phyloP scores from a whole-genome alignment of 2,113 vertebrate species.

The Microtus montanus region DNA sequence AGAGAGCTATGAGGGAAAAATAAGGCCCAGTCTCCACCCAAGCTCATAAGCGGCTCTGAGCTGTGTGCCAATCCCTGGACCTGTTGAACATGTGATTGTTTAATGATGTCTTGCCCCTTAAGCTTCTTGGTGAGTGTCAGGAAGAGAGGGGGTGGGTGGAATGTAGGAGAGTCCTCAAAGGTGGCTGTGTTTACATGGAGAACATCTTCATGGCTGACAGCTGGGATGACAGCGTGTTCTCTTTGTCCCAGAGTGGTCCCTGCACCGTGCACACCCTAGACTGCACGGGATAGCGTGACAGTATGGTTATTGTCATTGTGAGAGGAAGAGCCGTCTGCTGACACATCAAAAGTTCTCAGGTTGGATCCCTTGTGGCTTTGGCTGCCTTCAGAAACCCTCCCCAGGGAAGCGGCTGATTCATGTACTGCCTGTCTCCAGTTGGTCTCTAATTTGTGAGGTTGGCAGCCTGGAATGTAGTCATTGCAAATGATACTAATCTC shows the following conservation, averaged over 20 bases:
- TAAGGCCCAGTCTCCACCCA: not conserved
- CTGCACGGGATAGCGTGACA: not conserved
- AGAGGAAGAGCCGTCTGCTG: slow-evolving; percentile 44
- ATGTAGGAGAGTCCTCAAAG: not conserved
- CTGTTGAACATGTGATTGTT: not conserved
- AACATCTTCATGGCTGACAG: not conserved
- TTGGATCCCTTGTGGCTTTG: slow-evolving; percentile 37
- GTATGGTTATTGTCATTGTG: not conserved
- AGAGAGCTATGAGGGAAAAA: not conserved
- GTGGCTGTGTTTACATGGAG: not conserved
- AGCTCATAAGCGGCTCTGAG: not conserved
- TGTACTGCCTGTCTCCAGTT: not conserved
- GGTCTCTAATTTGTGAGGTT: slow-evolving; percentile 59
- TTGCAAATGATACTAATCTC: slow-evolving; percentile 66
- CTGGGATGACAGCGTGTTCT: not conserved
- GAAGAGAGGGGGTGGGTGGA: not conserved
- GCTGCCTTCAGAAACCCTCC: slow-evolving; percentile 35
- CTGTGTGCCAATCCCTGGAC: accelerated
- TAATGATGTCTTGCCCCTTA: not conserved
- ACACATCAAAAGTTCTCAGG: not conserved
- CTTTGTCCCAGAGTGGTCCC: not conserved
- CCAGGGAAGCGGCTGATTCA: slow-evolving; percentile 30
- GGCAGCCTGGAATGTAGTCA: slow-evolving; percentile 58
- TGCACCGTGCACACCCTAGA: accelerated
- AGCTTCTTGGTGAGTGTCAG: not conserved